A percentile compares a stretch with the other conserved stretches of the same genome.
phyloP scores from a whole-genome alignment of 2,797 vertebrate species.

The Karalla daura region DNA sequence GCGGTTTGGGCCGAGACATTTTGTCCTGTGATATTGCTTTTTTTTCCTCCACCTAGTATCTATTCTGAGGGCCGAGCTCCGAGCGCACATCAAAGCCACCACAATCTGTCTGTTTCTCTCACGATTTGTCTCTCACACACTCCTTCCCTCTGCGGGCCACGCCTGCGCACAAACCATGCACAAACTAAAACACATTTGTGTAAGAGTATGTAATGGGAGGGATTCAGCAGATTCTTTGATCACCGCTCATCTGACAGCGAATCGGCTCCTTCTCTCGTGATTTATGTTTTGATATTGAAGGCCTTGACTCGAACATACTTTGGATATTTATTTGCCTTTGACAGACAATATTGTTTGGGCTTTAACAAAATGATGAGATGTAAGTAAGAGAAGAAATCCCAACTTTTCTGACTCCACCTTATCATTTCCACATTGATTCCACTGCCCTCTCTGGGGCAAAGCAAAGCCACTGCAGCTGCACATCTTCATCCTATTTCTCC shows the following conservation, averaged over 20 bases:
- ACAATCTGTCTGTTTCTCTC: slow-evolving; percentile 77
- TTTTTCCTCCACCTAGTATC: slow-evolving; percentile 70
- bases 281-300: slow-evolving; percentile 45
- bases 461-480: slow-evolving; percentile 61
- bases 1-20: slow-evolving; percentile 72
- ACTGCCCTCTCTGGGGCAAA: slow-evolving; percentile 58
- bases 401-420: slow-evolving; percentile 17
- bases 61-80: slow-evolving; percentile 71
- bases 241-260: slow-evolving; percentile 37
- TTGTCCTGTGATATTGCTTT: slow-evolving; percentile 58
- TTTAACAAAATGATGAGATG: slow-evolving; percentile 19
- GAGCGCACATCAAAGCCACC: slow-evolving; percentile 78
- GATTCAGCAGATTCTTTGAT: slow-evolving; percentile 61
- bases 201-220: slow-evolving; percentile 44
- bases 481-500: slow-evolving; percentile 64
- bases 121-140: slow-evolving; percentile 74
- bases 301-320: slow-evolving; percentile 23
- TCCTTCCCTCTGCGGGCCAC: slow-evolving; percentile 39
- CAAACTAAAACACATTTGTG: slow-evolving; percentile 75
- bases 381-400: background rate
- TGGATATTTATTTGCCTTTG: slow-evolving; percentile 16
- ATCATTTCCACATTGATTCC: slow-evolving; percentile 64
- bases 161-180: slow-evolving; percentile 66
- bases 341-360: slow-evolving; percentile 29
- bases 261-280: slow-evolving; percentile 10